Evolutionary conservation across 2,888 invertebrate genomes (phyloP).

Genomic region (Sabellastarte sp.): DNA sequence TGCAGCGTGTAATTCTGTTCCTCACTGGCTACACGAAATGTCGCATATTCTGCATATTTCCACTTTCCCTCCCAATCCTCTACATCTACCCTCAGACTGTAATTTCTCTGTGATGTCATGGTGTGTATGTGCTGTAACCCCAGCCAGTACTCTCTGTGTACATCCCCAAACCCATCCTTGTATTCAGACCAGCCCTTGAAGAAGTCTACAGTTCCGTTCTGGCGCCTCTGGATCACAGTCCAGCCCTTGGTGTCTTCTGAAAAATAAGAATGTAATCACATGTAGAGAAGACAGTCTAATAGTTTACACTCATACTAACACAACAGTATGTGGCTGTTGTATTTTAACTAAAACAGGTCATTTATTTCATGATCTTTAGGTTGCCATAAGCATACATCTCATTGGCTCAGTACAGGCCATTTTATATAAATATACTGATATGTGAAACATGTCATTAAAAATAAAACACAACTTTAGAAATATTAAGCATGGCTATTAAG

Average conservation of each 20-base stretch:
- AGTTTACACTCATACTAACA: too few species aligned
- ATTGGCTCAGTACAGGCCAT: too few species aligned
- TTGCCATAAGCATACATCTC: too few species aligned
- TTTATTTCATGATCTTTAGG: too few species aligned
- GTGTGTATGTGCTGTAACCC: constrained; percentile 34
- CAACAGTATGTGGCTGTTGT: too few species aligned
- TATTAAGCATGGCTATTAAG: too few species aligned
- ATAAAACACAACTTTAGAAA: too few species aligned
- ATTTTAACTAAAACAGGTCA: too few species aligned
- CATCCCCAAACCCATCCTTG: not conserved
- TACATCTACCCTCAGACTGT: constrained; percentile 72
- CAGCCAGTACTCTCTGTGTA: not conserved
- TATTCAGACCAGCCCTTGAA: not conserved
- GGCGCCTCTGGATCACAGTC: not conserved
- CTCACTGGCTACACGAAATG: constrained; percentile 71
- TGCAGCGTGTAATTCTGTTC: constrained; percentile 71
- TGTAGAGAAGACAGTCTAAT: too few species aligned
- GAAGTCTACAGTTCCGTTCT: not conserved
- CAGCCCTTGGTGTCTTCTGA: not conserved
- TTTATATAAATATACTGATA: too few species aligned
- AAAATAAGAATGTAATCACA: too few species aligned
- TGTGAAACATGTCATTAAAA: too few species aligned
- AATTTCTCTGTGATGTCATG: constrained; percentile 44
- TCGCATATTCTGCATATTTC: constrained; percentile 77
- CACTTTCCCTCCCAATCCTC: constrained; percentile 79